These are phyloP conservation scores for Phymorhynchus buccinoides DNA, from an alignment of 1,140 invertebrate species.

Conservation along the genomic window DNA sequence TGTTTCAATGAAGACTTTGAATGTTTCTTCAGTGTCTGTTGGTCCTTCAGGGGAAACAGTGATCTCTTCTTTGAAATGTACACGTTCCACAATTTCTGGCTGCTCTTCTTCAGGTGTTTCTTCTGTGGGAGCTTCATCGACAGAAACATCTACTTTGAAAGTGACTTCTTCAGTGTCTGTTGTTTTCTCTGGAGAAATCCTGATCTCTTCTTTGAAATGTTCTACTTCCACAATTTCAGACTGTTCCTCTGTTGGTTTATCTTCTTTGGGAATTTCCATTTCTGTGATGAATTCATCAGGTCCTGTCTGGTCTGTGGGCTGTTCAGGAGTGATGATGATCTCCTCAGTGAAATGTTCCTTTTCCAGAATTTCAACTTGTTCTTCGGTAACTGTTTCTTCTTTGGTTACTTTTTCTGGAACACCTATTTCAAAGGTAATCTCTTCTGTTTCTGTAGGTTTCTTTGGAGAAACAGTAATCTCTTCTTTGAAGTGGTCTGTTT, in stretches of 20 bases:
- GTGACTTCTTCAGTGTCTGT: slow-evolving; percentile 35
- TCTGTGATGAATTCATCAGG: slow-evolving; percentile 15
- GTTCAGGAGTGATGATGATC: slow-evolving; percentile 32
- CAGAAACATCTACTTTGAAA: slow-evolving; percentile 5
- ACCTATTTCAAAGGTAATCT: slow-evolving; percentile 26
- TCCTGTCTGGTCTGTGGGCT: slow-evolving; percentile 27
- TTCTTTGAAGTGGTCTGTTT: slow-evolving; percentile 25
- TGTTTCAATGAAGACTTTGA: no score
- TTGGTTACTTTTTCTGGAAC: slow-evolving; percentile 20
- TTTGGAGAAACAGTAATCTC: slow-evolving; percentile 23
- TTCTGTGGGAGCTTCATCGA: slow-evolving; percentile 3
- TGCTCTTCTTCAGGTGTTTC: slow-evolving; percentile 34
- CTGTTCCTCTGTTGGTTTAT: slow-evolving; percentile 40
- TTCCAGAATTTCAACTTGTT: slow-evolving; percentile 40
- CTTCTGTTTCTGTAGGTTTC: slow-evolving; percentile 32
- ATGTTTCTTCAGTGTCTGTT: slow-evolving; percentile 20
- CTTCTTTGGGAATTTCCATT: slow-evolving; percentile 44
- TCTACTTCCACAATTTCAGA: slow-evolving; percentile 4
- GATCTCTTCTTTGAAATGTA: slow-evolving; percentile 27
- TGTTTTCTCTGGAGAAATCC: background rate
- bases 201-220: slow-evolving; percentile 14
- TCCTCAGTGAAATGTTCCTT: slow-evolving; percentile 47
- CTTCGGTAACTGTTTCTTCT: slow-evolving; percentile 28
- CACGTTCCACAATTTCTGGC: slow-evolving; percentile 6
- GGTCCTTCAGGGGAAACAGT: slow-evolving; percentile 23